phyloP scores from a whole-genome alignment of 2,888 invertebrate species.

The Zeuzera pyrina region DNA sequence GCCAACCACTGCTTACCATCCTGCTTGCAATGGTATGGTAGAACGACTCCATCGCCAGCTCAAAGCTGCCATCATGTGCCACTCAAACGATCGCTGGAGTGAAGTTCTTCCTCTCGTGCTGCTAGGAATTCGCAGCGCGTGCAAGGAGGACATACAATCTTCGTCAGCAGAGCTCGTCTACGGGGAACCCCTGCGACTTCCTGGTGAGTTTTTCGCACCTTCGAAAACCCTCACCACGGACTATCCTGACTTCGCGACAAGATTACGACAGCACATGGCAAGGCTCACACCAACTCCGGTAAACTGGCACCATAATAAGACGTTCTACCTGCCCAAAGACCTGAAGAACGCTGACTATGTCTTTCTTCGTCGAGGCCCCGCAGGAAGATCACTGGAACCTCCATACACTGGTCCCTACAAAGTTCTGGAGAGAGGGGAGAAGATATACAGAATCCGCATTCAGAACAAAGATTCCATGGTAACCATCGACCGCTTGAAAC shows the following conservation, averaged over 20 bases:
- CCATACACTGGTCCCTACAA: constrained; percentile 2
- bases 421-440: constrained; percentile 1
- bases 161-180: neutral
- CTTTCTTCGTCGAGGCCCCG: constrained; percentile 5
- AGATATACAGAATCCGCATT: neutral
- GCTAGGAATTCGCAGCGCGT: no score
- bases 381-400: constrained; percentile 3
- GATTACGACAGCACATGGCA: constrained; percentile 4
- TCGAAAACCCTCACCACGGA: constrained; percentile 2
- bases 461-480: neutral
- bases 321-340: constrained; percentile 7
- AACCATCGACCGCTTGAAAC: constrained; percentile 1
- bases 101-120: no score
- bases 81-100: no score
- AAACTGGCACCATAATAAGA: constrained; percentile 5
- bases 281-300: constrained; percentile 7
- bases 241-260: constrained; percentile 3
- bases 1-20: no score
- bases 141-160: no score
- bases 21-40: no score
- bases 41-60: no score
- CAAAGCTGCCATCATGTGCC: constrained; percentile 20
- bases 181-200: no score
- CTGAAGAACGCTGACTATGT: constrained; percentile 5
- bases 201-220: constrained; percentile 3